phyloP scores from a whole-genome alignment of 2,888 invertebrate genomes.

The Coleophora flavipennella region DNA sequence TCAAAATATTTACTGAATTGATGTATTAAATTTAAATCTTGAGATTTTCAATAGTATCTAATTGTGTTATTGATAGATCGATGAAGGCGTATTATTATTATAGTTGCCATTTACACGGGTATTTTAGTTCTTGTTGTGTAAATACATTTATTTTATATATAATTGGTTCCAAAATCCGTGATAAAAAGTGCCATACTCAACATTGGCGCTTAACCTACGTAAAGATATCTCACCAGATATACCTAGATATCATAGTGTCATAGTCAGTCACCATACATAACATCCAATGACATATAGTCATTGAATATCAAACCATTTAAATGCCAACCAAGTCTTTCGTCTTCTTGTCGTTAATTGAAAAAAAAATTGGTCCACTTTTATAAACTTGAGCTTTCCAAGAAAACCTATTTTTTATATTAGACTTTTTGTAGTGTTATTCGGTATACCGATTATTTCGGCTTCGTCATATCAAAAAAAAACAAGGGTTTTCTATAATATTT shows the following conservation, averaged over 20 bases:
- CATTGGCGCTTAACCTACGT: slow-evolving; percentile 31
- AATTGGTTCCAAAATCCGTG: slow-evolving; percentile 43
- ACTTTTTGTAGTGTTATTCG: slow-evolving; percentile 60
- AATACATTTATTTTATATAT: slow-evolving; percentile 27
- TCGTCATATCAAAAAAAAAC: slow-evolving; percentile 52
- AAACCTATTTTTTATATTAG: slow-evolving; percentile 67
- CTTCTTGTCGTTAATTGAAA: slow-evolving; percentile 28
- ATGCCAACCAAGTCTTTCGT: slow-evolving; percentile 20
- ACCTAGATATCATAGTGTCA: background rate
- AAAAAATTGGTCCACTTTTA: slow-evolving; percentile 51
- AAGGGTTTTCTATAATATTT: slow-evolving; percentile 28
- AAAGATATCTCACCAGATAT: background rate
- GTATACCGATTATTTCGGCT: slow-evolving; percentile 40
- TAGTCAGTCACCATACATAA: background rate
- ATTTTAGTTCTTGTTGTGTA: slow-evolving; percentile 23
- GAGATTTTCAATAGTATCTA: slow-evolving; percentile 32
- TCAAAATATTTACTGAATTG: slow-evolving; percentile 24
- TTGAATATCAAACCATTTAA: slow-evolving; percentile 2
- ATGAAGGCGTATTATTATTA: slow-evolving; percentile 18
- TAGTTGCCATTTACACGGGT: slow-evolving; percentile 34
- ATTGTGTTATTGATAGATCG: slow-evolving; percentile 17
- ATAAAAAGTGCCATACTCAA: slow-evolving; percentile 54
- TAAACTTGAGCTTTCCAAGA: slow-evolving; percentile 65
- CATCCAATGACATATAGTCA: slow-evolving; percentile 3
- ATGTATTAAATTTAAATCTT: slow-evolving; percentile 33